These are phyloP conservation scores for Centropyge bicolor DNA, from an alignment of 2,797 vertebrate genomes.

Conservation along the genomic window DNA sequence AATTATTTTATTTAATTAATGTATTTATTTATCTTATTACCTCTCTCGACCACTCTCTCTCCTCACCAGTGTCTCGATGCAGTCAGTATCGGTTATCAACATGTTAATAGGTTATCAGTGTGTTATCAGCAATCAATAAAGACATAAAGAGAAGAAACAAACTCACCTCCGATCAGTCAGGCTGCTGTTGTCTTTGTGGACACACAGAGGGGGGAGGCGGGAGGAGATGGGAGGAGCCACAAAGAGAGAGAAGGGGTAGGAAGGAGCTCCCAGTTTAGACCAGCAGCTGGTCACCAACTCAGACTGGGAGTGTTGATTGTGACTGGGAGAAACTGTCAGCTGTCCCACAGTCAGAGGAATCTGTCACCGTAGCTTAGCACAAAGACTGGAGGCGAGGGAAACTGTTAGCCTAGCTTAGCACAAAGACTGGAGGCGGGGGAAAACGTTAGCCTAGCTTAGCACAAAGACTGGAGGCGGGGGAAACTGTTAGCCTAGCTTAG, in stretches of 20 bases:
- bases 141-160: conserved; percentile 1
- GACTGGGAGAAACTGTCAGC: conserved; percentile 6
- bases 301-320: conserved; percentile 10
- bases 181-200: conserved; percentile 28
- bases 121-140: background rate
- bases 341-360: background rate
- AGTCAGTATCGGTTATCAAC: background rate
- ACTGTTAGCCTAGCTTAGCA: background rate
- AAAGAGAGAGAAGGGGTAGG: background rate
- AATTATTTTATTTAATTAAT: too few relatives aligned
- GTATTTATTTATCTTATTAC: background rate
- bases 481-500: too few relatives aligned
- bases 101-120: background rate
- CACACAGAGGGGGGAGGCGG: background rate
- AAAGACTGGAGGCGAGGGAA: background rate
- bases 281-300: conserved; percentile 21
- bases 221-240: conserved; percentile 13
- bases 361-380: background rate
- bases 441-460: background rate
- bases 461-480: background rate
- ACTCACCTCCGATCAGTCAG: conserved; percentile 57
- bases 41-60: background rate
- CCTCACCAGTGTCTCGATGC: background rate
- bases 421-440: background rate
- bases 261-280: conserved; percentile 30